phyloP scores from a whole-genome alignment of 1,140 invertebrate species.

The Zaprionus lachaisei region DNA sequence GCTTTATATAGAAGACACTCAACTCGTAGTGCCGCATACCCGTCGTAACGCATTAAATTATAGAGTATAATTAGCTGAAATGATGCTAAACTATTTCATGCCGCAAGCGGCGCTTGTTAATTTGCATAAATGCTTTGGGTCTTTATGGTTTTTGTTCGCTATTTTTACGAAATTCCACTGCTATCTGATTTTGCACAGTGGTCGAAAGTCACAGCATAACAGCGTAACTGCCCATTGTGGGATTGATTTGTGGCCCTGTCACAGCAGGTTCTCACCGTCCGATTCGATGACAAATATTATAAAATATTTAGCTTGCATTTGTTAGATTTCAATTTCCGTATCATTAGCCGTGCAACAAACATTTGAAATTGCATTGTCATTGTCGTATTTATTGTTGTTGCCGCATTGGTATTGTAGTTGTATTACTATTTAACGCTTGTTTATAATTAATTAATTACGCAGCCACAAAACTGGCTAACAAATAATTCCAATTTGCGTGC shows the following conservation, averaged over 20 bases:
- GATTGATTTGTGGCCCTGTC: constrained; percentile 44
- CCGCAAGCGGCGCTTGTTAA: constrained; percentile 57
- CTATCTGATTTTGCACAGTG: constrained; percentile 36
- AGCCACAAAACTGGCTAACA: constrained; percentile 26
- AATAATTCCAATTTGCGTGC: constrained; percentile 51
- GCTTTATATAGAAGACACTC: background rate
- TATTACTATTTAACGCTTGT: constrained; percentile 25
- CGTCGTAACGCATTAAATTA: background rate
- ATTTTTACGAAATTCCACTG: constrained; percentile 44
- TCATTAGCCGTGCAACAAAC: constrained; percentile 42
- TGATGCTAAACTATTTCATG: constrained; percentile 43
- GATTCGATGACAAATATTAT: constrained; percentile 42
- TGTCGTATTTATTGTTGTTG: constrained; percentile 11
- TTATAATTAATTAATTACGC: constrained; percentile 65
- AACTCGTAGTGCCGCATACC: background rate
- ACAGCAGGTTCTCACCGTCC: constrained; percentile 44
- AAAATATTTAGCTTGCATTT: constrained; percentile 56
- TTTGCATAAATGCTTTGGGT: constrained; percentile 66
- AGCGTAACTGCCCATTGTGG: background rate
- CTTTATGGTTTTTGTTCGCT: constrained; percentile 19
- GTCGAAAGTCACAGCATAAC: constrained; percentile 30
- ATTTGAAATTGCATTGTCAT: constrained; percentile 52
- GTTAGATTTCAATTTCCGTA: constrained; percentile 58
- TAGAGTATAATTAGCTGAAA: constrained; percentile 34
- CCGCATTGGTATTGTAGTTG: constrained; percentile 9